Percentiles rank a stretch among this genome's conserved stretches.
These are phyloP conservation scores for Propithecus deckenii DNA, from an alignment of 2,797 vertebrate species.

Conservation along the genomic window DNA sequence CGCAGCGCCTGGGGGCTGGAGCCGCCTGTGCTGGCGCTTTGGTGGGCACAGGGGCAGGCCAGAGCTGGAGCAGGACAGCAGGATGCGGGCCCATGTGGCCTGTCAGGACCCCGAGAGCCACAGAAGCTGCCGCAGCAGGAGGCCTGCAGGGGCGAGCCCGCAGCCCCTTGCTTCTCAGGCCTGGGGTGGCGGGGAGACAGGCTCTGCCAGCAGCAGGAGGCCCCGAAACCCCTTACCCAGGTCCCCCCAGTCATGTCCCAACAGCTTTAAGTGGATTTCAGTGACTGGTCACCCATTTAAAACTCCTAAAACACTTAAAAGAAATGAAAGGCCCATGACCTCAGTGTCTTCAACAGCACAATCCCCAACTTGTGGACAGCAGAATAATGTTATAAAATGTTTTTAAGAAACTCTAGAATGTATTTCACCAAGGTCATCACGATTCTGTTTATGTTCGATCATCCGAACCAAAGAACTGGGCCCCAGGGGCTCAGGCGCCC, in stretches of 20 bases:
- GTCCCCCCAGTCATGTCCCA: no score
- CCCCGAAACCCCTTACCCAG: accelerated
- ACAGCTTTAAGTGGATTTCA: background rate
- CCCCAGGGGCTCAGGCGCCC: background rate
- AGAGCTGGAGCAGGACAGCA: background rate
- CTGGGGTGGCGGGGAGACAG: background rate
- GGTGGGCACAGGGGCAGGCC: background rate
- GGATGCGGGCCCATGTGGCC: background rate
- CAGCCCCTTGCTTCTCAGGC: background rate
- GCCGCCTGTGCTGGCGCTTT: background rate
- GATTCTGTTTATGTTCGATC: background rate
- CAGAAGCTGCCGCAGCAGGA: background rate
- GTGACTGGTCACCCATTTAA: no score
- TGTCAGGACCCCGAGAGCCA: background rate
- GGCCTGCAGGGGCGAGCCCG: no score
- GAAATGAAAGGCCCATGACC: no score
- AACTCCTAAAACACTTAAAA: background rate
- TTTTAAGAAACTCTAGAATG: background rate
- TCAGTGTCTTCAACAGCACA: background rate
- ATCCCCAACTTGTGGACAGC: background rate
- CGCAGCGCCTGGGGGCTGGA: no score
- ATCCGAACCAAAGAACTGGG: background rate
- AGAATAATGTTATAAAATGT: background rate
- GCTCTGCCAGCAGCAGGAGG: background rate
- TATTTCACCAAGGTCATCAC: background rate